Conservation (phyloP, 2,888 invertebrate genomes). For the Morpho deidamia region DNA sequence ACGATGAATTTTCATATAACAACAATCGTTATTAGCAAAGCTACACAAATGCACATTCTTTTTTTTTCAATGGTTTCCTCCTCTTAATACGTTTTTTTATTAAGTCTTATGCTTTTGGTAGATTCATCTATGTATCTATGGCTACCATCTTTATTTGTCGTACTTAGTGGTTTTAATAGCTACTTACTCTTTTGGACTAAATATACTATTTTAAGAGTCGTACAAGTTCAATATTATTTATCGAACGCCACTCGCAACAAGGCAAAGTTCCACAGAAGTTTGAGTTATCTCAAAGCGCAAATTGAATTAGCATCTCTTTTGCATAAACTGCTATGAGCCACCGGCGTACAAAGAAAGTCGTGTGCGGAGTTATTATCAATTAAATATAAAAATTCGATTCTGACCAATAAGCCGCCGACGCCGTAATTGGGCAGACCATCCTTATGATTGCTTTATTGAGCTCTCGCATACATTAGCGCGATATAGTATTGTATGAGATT, state of each 20-base stretch:
- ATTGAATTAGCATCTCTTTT: conserved; percentile 68
- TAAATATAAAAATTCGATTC: conserved; percentile 70
- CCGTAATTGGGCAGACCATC: conserved; percentile 61
- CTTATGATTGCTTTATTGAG: conserved; percentile 73
- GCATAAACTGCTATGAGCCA: conserved; percentile 55
- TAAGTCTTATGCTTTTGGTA: no score
- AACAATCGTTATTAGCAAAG: no score
- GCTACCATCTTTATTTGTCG: no score
- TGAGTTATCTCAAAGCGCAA: conserved; percentile 44
- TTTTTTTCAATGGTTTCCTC: no score
- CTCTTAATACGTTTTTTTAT: no score
- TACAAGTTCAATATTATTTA: not conserved
- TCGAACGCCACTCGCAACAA: not conserved
- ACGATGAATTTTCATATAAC: no score
- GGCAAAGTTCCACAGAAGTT: not conserved
- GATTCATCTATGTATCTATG: no score
- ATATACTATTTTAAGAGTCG: not conserved
- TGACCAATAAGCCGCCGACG: conserved; percentile 54
- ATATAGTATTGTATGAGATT: conserved; percentile 43
- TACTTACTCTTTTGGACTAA: no score
- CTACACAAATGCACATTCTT: no score
- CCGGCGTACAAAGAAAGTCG: conserved; percentile 30
- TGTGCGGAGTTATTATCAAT: conserved; percentile 56
- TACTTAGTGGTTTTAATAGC: no score
- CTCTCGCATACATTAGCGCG: conserved; percentile 44